Percentiles rank a stretch among this genome's conserved stretches.
Evolutionary conservation across 2,113 vertebrate genomes (phyloP).

Genomic region (Rynchops niger): DNA sequence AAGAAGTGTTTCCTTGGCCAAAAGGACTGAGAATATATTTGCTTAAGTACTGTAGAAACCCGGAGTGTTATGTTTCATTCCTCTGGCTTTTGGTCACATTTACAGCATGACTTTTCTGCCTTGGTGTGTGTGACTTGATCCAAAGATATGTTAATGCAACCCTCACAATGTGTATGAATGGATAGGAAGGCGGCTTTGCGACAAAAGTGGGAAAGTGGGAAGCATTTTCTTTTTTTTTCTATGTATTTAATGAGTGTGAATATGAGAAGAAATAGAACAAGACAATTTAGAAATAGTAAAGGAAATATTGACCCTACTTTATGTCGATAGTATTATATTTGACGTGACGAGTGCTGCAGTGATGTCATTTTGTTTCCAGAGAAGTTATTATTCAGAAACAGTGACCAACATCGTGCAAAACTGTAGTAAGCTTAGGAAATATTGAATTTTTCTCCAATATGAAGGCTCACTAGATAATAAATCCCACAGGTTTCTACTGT

Average conservation of each 20-base stretch:
- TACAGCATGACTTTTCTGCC: not conserved
- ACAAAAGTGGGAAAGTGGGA: not conserved
- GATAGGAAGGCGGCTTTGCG: not conserved
- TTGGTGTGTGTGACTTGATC: not conserved
- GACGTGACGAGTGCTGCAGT: not conserved
- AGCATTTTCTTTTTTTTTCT: not conserved
- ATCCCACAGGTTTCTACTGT: not conserved
- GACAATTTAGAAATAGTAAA: not conserved
- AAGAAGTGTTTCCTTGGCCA: not conserved
- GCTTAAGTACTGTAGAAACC: not conserved
- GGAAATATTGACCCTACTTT: not conserved
- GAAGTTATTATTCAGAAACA: not conserved
- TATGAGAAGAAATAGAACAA: not conserved
- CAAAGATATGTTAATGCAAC: not conserved
- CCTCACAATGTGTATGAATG: not conserved
- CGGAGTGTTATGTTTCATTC: not conserved
- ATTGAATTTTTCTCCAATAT: not conserved
- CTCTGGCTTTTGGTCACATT: not conserved
- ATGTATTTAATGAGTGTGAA: not conserved
- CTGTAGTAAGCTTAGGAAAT: not conserved
- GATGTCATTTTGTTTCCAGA: not conserved
- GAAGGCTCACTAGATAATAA: not conserved
- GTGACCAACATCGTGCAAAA: not conserved
- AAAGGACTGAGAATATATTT: not conserved
- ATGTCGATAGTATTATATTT: not conserved